phyloP scores from a whole-genome alignment of 1,140 invertebrate genomes.

The Zophobas morio region DNA sequence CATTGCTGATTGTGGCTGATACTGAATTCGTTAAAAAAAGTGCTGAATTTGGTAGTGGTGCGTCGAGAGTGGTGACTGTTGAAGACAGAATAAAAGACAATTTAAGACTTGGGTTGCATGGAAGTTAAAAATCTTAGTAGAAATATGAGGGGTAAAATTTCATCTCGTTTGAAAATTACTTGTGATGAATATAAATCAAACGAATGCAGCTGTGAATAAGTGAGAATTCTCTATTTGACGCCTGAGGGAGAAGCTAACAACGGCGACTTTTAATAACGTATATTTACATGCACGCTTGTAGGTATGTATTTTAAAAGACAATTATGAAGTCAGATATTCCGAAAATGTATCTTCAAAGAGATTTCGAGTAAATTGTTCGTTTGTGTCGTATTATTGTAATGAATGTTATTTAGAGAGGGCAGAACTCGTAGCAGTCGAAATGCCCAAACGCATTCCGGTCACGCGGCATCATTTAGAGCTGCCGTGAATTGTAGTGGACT shows the following conservation, averaged over 20 bases:
- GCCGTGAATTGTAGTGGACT: constrained; percentile 58
- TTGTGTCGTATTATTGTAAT: constrained; percentile 49
- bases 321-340: constrained; percentile 43
- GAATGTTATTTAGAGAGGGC: constrained; percentile 46
- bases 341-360: constrained; percentile 48
- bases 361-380: constrained; percentile 48
- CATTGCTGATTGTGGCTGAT: too few species aligned
- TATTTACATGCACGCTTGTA: constrained; percentile 23
- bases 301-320: constrained; percentile 43
- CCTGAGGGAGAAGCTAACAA: constrained; percentile 17
- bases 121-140: too few species aligned
- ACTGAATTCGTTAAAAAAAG: too few species aligned
- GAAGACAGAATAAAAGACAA: too few species aligned
- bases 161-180: not conserved
- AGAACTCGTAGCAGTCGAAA: constrained; percentile 26
- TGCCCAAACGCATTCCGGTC: constrained; percentile 56
- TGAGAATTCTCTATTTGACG: not conserved
- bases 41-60: too few species aligned
- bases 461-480: constrained; percentile 58
- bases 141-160: too few species aligned
- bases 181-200: constrained; percentile 4
- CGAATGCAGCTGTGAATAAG: not conserved
- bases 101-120: too few species aligned
- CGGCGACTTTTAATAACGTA: constrained; percentile 27
- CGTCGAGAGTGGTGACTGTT: too few species aligned